These are phyloP conservation scores for Sebastes iracundus DNA, from an alignment of 2,797 vertebrate species.

Conservation along the genomic window DNA sequence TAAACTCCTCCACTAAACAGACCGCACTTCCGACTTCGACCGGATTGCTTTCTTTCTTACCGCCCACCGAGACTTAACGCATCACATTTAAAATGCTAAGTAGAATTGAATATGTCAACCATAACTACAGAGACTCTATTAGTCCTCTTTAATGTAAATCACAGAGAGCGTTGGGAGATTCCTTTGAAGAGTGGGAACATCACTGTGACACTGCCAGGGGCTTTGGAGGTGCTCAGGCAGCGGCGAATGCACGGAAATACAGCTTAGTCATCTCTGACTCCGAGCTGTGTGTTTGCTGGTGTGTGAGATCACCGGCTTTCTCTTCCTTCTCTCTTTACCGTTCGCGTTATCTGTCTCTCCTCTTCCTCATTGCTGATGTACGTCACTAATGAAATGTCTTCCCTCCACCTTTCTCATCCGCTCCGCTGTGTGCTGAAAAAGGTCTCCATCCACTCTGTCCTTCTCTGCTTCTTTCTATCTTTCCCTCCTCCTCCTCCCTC, in stretches of 20 bases:
- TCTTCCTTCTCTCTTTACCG: conserved; percentile 15
- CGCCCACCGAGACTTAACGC: conserved; percentile 31
- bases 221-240: conserved; percentile 56
- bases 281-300: conserved; percentile 40
- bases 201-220: conserved; percentile 48
- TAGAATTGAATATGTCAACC: conserved; percentile 59
- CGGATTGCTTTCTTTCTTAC: conserved; percentile 18
- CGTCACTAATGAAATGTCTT: conserved; percentile 39
- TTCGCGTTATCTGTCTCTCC: neutral
- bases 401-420: conserved; percentile 23
- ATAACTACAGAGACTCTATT: conserved; percentile 55
- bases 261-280: conserved; percentile 72
- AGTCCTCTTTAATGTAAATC: conserved; percentile 65
- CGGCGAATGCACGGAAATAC: conserved; percentile 48
- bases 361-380: conserved; percentile 23
- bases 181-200: conserved; percentile 63
- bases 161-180: conserved; percentile 45
- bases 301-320: conserved; percentile 41
- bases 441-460: conserved; percentile 8
- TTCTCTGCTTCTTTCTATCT: conserved; percentile 18
- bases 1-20: conserved; percentile 36
- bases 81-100: conserved; percentile 65
- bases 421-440: conserved; percentile 18
- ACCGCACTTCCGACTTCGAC: conserved; percentile 19
- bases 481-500: conserved; percentile 4